Base-by-base conservation (phyloP, 2,113 vertebrate species). In the Thamnaconus septentrionalis region DNA sequence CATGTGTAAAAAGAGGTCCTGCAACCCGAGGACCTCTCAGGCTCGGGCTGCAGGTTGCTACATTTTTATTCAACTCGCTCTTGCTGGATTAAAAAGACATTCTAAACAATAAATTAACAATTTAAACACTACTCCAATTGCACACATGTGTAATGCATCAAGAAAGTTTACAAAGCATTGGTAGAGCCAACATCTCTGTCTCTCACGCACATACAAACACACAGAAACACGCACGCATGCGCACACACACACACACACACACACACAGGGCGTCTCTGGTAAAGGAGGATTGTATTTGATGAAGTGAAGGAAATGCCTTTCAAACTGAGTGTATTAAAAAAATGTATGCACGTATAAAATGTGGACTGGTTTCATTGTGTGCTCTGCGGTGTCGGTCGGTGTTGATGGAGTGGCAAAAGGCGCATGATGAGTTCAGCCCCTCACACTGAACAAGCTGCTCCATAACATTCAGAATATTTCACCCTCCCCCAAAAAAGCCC, bases 381-480 rank as follows among this genome's bases (percentile, higher is more conserved):
- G 61, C 69, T 71, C 64, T 52, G 45, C 60, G 60, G 69, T 82
- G 63, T 83, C 65, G 56, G 66, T 82, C 76, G 80, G 78, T 78
- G 81, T 80, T 75, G 81, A 82, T 81, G 81, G 82, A 84, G 81
- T 61, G 63, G 76, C 73, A 88, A 31, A 87, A 84, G 87, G 81
- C 80, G 82, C 63, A 52, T 85, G 77, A 87, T 74, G 85, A 51
- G 74, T 89, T 87, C 88, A 87, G 84, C 80, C 73, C 57, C 79
- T 83, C 82, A 75, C 73, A 71, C 83, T 80, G 87, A 87, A 89
- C 81, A 82, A 66, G 67, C 67, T 79, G 79, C 87, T 89, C 78
- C 76, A 78, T 83, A 88, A 93, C 88, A 92, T 92, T 92, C 91
- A 91, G 85, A 88, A 84, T 67, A 85, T 76, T 76, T 78, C 39